Conservation (phyloP, 2,888 invertebrate species). For the Seladonia tumulorum region DNA sequence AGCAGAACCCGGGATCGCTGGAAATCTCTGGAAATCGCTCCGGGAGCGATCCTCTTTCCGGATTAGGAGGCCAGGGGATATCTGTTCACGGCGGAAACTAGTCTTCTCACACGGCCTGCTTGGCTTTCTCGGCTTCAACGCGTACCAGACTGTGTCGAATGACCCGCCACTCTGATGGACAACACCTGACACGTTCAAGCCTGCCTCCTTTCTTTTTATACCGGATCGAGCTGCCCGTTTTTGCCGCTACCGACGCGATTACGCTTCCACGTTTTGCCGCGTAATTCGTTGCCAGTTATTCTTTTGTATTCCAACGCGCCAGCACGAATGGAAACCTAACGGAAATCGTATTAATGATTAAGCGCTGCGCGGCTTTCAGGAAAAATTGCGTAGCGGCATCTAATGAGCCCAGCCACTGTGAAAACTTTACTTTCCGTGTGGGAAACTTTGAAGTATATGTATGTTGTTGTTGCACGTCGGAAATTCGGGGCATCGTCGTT, state of each 20-base stretch:
- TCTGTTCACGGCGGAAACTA: neutral
- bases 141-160: neutral
- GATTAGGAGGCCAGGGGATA: neutral
- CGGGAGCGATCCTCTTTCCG: neutral
- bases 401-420: neutral
- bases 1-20: neutral
- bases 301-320: neutral
- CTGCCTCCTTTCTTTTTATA: neutral
- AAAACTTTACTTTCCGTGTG: neutral
- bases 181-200: slow-evolving; percentile 18
- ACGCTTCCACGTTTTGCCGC: neutral
- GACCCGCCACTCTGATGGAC: neutral
- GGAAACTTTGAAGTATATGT: too few species aligned
- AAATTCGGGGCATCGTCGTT: too few species aligned
- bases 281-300: neutral
- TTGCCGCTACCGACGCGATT: neutral
- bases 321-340: neutral
- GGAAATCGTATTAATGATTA: neutral
- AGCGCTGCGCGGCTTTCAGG: neutral
- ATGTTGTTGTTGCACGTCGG: too few species aligned
- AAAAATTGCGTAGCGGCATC: neutral
- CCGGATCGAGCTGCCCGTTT: neutral
- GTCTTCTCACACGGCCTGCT: neutral
- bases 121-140: neutral
- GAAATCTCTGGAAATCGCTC: slow-evolving; percentile 8